A percentile compares a stretch with the other conserved stretches of the same genome.
phyloP scores from a whole-genome alignment of 35 echinoderm and acorn worm genomes.

The Acanthaster planci region DNA sequence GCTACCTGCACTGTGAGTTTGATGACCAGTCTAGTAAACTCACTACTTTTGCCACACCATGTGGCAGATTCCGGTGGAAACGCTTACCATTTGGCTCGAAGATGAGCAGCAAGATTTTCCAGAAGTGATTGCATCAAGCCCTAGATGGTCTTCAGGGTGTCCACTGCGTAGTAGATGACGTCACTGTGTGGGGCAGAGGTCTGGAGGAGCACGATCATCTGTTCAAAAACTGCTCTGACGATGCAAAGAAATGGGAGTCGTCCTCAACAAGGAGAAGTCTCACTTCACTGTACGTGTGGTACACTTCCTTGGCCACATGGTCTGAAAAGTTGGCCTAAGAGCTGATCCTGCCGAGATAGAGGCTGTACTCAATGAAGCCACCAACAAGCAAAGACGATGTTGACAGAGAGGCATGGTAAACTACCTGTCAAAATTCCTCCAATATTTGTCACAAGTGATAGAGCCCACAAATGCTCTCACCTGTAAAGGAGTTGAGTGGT shows the following conservation, averaged over 20 bases:
- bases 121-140: conserved; percentile 57
- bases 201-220: conserved; percentile 54
- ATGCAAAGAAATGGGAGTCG: conserved; percentile 42
- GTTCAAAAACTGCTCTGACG: conserved; percentile 51
- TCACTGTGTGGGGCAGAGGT: conserved; percentile 59
- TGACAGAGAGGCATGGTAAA: too few relatives aligned
- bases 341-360: too few relatives aligned
- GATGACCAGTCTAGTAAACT: conserved; percentile 70
- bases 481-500: conserved; percentile 32
- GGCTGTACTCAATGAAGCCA: too few relatives aligned
- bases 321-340: too few relatives aligned
- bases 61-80: conserved; percentile 67
- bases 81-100: conserved; percentile 72
- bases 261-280: conserved; percentile 45
- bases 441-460: too few relatives aligned
- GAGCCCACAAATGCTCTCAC: too few relatives aligned
- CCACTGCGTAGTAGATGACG: conserved; percentile 65
- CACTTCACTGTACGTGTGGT: too few relatives aligned
- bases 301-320: too few relatives aligned
- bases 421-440: too few relatives aligned
- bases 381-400: too few relatives aligned
- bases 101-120: conserved; percentile 65
- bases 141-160: conserved; percentile 51
- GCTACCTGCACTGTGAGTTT: conserved; percentile 57
- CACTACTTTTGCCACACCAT: conserved; percentile 66